phyloP scores from a whole-genome alignment of 23 tunicate species.

The Diplosoma virens region DNA sequence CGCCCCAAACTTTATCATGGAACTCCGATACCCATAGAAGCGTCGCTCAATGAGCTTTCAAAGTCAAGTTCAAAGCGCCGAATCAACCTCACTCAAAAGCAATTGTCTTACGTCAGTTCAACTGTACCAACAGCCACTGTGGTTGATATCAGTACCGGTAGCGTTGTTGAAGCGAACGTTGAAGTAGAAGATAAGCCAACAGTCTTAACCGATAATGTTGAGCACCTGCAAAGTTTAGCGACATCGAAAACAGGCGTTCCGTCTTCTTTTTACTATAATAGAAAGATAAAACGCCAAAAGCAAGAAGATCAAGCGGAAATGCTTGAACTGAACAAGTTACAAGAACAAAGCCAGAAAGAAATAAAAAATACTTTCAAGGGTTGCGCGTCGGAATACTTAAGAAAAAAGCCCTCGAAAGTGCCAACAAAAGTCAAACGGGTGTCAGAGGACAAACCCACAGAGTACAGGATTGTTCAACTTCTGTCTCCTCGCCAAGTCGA shows the following conservation, averaged over 20 bases:
- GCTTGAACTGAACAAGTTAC: slow-evolving; percentile 8
- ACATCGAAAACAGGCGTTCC: slow-evolving; percentile 29
- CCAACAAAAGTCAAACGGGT: no score
- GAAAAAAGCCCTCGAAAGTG: background rate
- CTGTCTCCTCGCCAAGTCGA: background rate
- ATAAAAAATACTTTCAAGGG: background rate
- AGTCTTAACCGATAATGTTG: background rate
- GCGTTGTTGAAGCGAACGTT: slow-evolving; percentile 16
- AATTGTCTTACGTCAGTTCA: slow-evolving; percentile 13
- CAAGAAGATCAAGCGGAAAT: slow-evolving; percentile 24
- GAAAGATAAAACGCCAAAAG: slow-evolving; percentile 19
- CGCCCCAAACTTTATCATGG: background rate
- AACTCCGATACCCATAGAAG: background rate
- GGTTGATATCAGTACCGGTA: slow-evolving; percentile 61
- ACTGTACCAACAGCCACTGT: slow-evolving; percentile 52
- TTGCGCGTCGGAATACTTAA: background rate
- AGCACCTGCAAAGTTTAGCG: background rate
- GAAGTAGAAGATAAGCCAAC: background rate
- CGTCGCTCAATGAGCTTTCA: background rate
- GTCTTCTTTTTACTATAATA: slow-evolving; percentile 35
- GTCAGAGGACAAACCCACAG: background rate
- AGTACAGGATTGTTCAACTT: slow-evolving; percentile 3
- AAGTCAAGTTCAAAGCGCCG: slow-evolving; percentile 6
- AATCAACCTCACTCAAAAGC: slow-evolving; percentile 17
- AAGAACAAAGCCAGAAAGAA: slow-evolving; percentile 17